These are phyloP conservation scores for Bhutanitis thaidina DNA, from an alignment of 2,888 invertebrate species.

Conservation along the genomic window DNA sequence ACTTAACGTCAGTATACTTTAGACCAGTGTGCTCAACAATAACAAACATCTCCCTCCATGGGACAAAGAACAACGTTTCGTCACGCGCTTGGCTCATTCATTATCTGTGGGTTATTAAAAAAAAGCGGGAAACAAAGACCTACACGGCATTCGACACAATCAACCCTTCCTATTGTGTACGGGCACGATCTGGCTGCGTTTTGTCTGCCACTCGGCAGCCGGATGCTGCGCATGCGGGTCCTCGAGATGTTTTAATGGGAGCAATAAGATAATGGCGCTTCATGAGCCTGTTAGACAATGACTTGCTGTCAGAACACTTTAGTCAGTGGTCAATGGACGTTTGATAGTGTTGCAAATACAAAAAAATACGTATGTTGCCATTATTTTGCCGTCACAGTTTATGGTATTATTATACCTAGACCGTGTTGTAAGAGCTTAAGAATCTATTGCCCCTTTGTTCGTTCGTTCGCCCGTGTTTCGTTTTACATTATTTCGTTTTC, in stretches of 20 bases:
- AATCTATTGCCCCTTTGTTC: too few species aligned
- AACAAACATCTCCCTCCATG: conserved; percentile 9
- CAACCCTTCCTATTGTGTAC: conserved; percentile 58
- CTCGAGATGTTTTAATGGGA: conserved; percentile 51
- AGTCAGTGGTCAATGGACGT: conserved; percentile 33
- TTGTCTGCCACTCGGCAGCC: conserved; percentile 47
- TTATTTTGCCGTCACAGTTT: too few species aligned
- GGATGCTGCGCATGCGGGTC: conserved; percentile 69
- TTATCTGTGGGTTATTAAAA: conserved; percentile 24
- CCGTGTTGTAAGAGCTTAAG: too few species aligned
- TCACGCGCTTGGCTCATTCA: conserved; percentile 14
- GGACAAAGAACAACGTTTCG: conserved; percentile 2
- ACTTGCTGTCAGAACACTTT: conserved; percentile 45
- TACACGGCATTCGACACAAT: conserved; percentile 39
- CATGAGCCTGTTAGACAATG: conserved; percentile 51
- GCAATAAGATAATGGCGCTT: conserved; percentile 68
- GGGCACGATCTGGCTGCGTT: conserved; percentile 50
- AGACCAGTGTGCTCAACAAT: not conserved
- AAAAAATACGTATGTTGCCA: not conserved
- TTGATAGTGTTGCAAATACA: conserved; percentile 9
- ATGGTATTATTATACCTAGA: too few species aligned
- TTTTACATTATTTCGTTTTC: too few species aligned
- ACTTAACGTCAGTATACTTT: not conserved
- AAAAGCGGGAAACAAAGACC: conserved; percentile 52
- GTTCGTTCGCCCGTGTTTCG: too few species aligned